Evolutionary conservation across 2,888 invertebrate genomes (phyloP).

Genomic region (Eilema depressum): DNA sequence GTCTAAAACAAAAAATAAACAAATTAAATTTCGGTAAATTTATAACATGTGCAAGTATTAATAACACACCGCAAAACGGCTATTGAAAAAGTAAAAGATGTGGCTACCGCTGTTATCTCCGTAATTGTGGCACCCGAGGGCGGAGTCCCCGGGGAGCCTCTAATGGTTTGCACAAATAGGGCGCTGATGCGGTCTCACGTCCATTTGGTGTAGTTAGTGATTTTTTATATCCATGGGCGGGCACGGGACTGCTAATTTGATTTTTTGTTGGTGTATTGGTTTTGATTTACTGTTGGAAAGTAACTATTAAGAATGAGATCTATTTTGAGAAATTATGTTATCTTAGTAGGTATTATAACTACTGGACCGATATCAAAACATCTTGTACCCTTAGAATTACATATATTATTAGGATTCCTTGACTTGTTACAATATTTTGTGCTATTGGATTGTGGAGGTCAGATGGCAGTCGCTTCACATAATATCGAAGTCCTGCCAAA

Average conservation of each 20-base stretch:
- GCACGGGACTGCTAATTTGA: slow-evolving; percentile 32
- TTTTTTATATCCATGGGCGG: slow-evolving; percentile 35
- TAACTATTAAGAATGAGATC: not conserved
- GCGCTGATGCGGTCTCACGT: slow-evolving; percentile 41
- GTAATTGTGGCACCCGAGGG: slow-evolving; percentile 48
- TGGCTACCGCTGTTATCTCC: slow-evolving; percentile 47
- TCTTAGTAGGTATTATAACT: too few species aligned
- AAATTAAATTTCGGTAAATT: slow-evolving; percentile 19
- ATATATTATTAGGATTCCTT: too few species aligned
- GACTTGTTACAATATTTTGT: too few species aligned
- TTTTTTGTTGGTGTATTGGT: slow-evolving; percentile 14
- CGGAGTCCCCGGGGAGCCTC: slow-evolving; percentile 50
- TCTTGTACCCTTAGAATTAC: too few species aligned
- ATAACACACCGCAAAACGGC: slow-evolving; percentile 34
- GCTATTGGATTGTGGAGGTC: too few species aligned
- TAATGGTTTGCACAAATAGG: slow-evolving; percentile 60
- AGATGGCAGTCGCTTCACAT: too few species aligned
- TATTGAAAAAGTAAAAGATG: slow-evolving; percentile 24
- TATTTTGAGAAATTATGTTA: not conserved
- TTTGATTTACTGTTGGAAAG: slow-evolving; percentile 7
- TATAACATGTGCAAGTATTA: slow-evolving; percentile 45
- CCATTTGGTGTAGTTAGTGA: slow-evolving; percentile 27
- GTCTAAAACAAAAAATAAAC: not conserved
- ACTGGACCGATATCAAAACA: too few species aligned
- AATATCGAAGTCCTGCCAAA: too few species aligned